phyloP scores from a whole-genome alignment of 2,797 vertebrate genomes.

The Psittacula derbiana region DNA sequence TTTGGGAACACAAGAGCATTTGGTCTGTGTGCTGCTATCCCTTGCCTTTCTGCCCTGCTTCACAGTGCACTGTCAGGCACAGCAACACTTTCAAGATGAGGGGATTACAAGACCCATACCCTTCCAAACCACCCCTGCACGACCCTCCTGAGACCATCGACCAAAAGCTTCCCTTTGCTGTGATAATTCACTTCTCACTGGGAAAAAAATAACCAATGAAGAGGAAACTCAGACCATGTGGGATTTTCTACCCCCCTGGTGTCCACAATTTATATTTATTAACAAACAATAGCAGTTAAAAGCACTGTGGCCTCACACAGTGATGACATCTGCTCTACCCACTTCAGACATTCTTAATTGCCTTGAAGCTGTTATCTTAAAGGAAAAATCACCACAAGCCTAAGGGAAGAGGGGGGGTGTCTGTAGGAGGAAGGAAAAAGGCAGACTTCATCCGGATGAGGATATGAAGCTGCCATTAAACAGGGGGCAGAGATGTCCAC shows the following conservation, averaged over 20 bases:
- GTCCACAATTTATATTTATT: constrained; percentile 58
- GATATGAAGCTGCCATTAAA: background rate
- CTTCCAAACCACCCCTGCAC: background rate
- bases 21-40: fast-evolving
- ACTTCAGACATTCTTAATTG: background rate
- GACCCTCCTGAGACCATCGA: background rate
- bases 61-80: too few relatives aligned
- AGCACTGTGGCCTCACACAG: background rate
- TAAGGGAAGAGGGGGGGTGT: background rate
- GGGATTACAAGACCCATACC: background rate
- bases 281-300: constrained; percentile 52
- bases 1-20: background rate
- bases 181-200: background rate
- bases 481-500: background rate
- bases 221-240: background rate
- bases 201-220: background rate
- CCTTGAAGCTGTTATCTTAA: background rate
- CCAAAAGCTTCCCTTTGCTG: background rate
- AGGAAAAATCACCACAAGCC: background rate
- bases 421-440: background rate
- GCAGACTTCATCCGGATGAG: background rate
- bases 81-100: background rate
- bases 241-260: background rate
- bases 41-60: background rate
- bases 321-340: background rate